Base-by-base conservation (phyloP, 2,113 vertebrate genomes). In the Morone saxatilis region DNA sequence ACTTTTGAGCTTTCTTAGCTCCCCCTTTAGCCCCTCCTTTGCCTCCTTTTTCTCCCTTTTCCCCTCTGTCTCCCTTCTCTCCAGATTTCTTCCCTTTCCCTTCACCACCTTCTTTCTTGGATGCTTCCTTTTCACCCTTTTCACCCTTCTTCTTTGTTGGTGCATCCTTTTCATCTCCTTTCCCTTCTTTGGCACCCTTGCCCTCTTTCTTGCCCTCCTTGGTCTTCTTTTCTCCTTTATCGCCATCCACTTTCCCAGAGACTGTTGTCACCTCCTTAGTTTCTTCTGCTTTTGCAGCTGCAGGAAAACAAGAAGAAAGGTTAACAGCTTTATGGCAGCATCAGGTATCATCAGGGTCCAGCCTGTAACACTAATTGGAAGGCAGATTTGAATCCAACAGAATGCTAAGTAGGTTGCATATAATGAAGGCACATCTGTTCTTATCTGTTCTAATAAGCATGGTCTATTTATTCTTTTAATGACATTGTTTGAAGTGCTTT, bases 191-290 rank as follows among this genome's bases (percentile, higher is more conserved):
- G 85, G 89, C 90, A 83, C 75, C 83, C 60, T 94, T 95, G 31
- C 87, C 89, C 66, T 94, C 95, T 69, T 94, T 95, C 61, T 93
- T 93, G 38, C 75, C 89, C 2, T 94, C 91, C 57, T 95, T 94
- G 16, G 73, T 76, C 48, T 93, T 95, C 81, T 95, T 95, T 5
- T 92, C 91, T 40, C 71, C 90, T 84, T 95, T 95, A 4, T 94
- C 91, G 0, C 7, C 88, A 1, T 96, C 96, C 86, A 96, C 93
- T 75, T 96, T 96, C 7, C 92, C 95, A 0, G 96, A 93, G 19
- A 96, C 92, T 0, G 94, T 96, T 60, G 89, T 60, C 75, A 96
- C 94, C 71, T 95, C 93, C 43, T 92, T 87, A 8, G 91, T 95
- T 53, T 84, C 88, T 25, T 88, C 94, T 38, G 66, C 79, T 78